A percentile compares a stretch with the other conserved stretches of the same genome.
These are phyloP conservation scores for Monarcha castaneiventris DNA, from an alignment of 2,113 vertebrate genomes.

Conservation along the genomic window DNA sequence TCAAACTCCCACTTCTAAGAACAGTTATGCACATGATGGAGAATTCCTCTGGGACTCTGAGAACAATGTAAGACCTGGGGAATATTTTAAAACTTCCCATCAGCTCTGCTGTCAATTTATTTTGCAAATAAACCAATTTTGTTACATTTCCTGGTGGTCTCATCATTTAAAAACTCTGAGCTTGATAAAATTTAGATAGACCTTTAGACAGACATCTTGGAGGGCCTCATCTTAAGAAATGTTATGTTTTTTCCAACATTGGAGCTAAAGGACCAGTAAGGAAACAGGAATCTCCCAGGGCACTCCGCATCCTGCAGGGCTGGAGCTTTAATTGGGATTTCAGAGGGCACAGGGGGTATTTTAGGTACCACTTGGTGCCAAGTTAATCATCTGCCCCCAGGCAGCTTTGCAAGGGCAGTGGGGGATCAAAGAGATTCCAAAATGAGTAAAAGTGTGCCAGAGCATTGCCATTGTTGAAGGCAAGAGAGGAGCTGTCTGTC, in stretches of 20 bases:
- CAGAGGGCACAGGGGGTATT: background rate
- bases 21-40: accelerated
- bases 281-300: background rate
- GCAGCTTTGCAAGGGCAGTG: background rate
- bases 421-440: background rate
- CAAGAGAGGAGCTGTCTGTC: background rate
- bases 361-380: background rate
- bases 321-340: background rate
- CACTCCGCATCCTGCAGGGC: background rate
- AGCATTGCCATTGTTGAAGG: accelerated
- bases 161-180: background rate
- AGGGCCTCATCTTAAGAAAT: background rate
- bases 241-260: background rate
- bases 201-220: background rate
- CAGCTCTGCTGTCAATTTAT: background rate
- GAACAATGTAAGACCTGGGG: background rate
- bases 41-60: background rate
- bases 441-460: background rate
- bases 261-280: background rate
- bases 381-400: background rate
- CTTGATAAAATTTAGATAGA: background rate
- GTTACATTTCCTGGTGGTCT: background rate
- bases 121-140: background rate
- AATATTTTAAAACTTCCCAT: background rate
- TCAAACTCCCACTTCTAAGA: background rate